phyloP scores from a whole-genome alignment of 1,140 invertebrate species.

The Drosophila parabipectinata region DNA sequence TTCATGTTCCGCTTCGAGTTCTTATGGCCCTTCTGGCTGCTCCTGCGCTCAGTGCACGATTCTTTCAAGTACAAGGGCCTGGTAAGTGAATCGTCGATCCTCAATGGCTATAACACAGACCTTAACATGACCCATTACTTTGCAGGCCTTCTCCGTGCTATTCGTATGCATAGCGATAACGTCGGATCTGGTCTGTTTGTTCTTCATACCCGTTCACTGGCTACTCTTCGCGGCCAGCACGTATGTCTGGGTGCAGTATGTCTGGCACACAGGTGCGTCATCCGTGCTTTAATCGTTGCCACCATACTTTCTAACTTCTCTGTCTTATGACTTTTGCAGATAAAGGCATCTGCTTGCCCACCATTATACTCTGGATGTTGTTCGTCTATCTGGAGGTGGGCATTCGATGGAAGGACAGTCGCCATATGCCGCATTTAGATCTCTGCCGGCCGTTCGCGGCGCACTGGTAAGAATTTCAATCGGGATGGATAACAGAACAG shows the following conservation, averaged over 20 bases:
- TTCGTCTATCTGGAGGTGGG: conserved; percentile 98
- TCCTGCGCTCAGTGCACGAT: conserved; percentile 98
- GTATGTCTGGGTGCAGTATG: conserved; percentile 99
- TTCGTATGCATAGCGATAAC: conserved; percentile 99
- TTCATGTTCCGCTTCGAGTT: conserved; percentile 99
- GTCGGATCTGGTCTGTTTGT: conserved; percentile 99
- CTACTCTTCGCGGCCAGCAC: conserved; percentile 99
- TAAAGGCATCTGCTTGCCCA: conserved; percentile 96
- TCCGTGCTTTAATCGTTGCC: neutral
- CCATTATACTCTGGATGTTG: conserved; percentile 96
- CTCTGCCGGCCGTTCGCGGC: conserved; percentile 98
- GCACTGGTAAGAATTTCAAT: conserved; percentile 91
- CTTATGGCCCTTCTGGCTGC: conserved; percentile 99
- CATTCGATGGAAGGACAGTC: conserved; percentile 93
- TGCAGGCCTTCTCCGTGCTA: conserved; percentile 98
- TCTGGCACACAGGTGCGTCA: conserved; percentile 96
- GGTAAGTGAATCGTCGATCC: conserved; percentile 87
- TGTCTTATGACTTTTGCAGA: conserved; percentile 85
- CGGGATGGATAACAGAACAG: neutral
- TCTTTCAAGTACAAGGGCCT: conserved; percentile 99
- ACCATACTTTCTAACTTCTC: neutral
- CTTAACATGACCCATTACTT: conserved; percentile 52
- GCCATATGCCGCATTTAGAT: conserved; percentile 95
- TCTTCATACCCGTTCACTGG: conserved; percentile 99
- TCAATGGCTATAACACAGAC: neutral